Percentiles rank a stretch among this genome's conserved stretches.
Conservation (phyloP, 1,140 invertebrate genomes). For the Chrysoperla carnea region DNA sequence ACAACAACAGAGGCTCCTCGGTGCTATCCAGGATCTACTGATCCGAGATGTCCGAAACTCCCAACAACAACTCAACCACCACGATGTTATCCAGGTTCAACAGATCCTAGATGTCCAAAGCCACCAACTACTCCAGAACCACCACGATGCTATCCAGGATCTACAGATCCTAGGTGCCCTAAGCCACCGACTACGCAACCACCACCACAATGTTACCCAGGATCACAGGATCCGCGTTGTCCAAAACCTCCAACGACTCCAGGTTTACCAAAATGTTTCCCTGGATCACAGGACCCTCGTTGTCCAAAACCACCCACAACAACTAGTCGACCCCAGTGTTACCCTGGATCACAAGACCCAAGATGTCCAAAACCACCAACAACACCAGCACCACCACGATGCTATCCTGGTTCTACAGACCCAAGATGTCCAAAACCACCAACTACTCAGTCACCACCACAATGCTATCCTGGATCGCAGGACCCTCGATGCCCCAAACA, state of each 20-base stretch:
- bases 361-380: slow-evolving; percentile 10
- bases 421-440: slow-evolving; percentile 17
- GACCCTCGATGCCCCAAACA: slow-evolving; percentile 17
- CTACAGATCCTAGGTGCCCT: slow-evolving; percentile 23
- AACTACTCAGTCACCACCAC: slow-evolving; percentile 4
- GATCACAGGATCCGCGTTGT: slow-evolving; percentile 20
- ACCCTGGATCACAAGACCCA: neutral
- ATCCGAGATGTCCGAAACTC: slow-evolving; percentile 24
- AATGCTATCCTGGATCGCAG: slow-evolving; percentile 19
- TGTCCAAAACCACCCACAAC: slow-evolving; percentile 18
- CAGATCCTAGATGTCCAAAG: slow-evolving; percentile 17
- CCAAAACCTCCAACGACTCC: slow-evolving; percentile 9
- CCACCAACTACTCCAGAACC: slow-evolving; percentile 7
- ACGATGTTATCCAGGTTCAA: slow-evolving; percentile 18
- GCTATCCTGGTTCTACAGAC: slow-evolving; percentile 19
- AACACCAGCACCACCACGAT: slow-evolving; percentile 11
- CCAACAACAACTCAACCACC: slow-evolving; percentile 13
- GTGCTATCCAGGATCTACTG: slow-evolving; percentile 20
- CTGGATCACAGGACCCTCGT: slow-evolving; percentile 20
- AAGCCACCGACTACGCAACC: slow-evolving; percentile 10
- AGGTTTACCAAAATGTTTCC: slow-evolving; percentile 16
- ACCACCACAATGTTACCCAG: slow-evolving; percentile 17
- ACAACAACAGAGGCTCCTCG: slow-evolving; percentile 6
- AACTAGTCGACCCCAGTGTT: slow-evolving; percentile 13
- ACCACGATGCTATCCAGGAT: slow-evolving; percentile 17